Conservation (phyloP, 2,888 invertebrate species). For the Tanypteryx hageni region DNA sequence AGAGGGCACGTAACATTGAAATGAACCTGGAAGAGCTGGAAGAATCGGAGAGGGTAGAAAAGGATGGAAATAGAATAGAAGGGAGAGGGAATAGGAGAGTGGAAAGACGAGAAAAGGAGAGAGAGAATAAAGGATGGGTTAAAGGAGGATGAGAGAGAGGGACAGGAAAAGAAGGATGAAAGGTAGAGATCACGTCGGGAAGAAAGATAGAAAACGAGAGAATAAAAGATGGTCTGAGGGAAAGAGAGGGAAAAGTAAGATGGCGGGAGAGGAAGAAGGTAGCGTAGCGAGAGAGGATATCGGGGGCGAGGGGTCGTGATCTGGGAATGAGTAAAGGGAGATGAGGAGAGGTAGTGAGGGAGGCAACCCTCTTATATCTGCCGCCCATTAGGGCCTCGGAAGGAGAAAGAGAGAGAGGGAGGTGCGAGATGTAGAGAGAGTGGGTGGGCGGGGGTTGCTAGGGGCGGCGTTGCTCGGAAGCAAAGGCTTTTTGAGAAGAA, state of each 20-base stretch:
- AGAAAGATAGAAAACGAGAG: not conserved
- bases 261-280: not conserved
- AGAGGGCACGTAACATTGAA: not conserved
- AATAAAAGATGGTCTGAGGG: not conserved
- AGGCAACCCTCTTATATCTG: conserved; percentile 6
- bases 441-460: too few relatives aligned
- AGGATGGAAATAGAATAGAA: not conserved
- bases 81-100: not conserved
- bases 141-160: not conserved
- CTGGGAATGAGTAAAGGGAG: not conserved
- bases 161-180: not conserved
- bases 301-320: not conserved
- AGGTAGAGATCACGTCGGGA: not conserved
- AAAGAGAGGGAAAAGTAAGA: not conserved
- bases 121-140: not conserved
- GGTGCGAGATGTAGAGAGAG: too few relatives aligned
- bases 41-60: not conserved
- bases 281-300: not conserved
- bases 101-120: not conserved
- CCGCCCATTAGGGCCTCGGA: conserved; percentile 28
- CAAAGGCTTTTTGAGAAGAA: conserved; percentile 6
- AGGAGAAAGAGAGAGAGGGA: not conserved
- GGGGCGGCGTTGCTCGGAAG: not conserved
- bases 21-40: not conserved
- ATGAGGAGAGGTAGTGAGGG: too few relatives aligned